Base-by-base conservation (phyloP, 2,797 vertebrate species). In the Chelonia mydas region DNA sequence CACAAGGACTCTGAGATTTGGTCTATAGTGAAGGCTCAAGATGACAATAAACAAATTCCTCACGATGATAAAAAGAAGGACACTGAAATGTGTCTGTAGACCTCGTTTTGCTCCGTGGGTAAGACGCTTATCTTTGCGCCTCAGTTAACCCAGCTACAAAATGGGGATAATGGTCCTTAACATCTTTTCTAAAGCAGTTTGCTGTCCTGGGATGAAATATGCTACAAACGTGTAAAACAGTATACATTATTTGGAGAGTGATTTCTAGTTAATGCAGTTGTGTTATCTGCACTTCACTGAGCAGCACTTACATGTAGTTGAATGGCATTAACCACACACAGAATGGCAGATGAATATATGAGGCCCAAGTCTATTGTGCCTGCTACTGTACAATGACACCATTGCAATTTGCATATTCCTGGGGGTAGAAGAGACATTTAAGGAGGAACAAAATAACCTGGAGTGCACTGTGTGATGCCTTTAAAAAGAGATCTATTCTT, bases 401-500 rank as follows among this genome's bases (percentile, higher is more conserved):
- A 88, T 50, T 0, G 0, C 83, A 45, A 86, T 84, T 57, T 76
- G 45, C 83, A 82, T 54, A 27, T 68, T 61, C 11, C 31, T 33
- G 17, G 5, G 85, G 79, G 83, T 25, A 55, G 72, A 81, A 90
- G 93, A 78, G 57, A 74, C 3, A 33, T 78, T 3, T 45, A 77
- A n/a, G 25, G 8, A 1, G 31, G 74, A 95, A 47, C 54, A 86
- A 93, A 95, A 68, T 53, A 87, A 94, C 31, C 41, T 49, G 31
- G 81, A 93, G 8, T 57, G 33, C 41, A 59, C 23, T 83, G 11
- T n/a, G 33, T 65, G 87, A 31, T 51, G 45, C 84, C 54, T 11
- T 78, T 84, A 90, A 85, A 86, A 74, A 91, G 88, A 93, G 54
- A 87, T 5, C 1, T 2, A 41, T 72, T 92, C 50, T 87, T 90